Percentiles rank a stretch among this genome's conserved stretches.
These are phyloP conservation scores for Bombus affinis DNA, from an alignment of 1,140 invertebrate genomes.

Conservation along the genomic window DNA sequence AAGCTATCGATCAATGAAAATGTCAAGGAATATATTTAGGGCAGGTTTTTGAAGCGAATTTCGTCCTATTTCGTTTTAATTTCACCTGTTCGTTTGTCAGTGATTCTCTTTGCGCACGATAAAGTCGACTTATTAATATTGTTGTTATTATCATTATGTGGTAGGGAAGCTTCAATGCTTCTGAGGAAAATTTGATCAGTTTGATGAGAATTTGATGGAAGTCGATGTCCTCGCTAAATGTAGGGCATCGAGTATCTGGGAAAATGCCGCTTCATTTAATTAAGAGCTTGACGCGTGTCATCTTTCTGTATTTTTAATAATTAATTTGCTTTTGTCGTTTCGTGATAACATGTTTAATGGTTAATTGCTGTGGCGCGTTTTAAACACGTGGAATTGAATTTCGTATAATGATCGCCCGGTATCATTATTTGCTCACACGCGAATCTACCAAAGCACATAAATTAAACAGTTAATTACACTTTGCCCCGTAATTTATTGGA, in stretches of 20 bases:
- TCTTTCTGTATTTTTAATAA: background rate
- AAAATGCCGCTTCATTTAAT: background rate
- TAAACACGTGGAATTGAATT: background rate
- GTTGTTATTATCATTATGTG: background rate
- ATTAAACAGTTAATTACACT: background rate
- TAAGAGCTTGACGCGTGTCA: background rate
- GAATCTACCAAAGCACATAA: no score
- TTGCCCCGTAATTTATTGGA: background rate
- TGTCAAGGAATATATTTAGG: no score
- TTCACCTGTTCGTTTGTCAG: background rate
- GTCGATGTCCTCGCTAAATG: background rate
- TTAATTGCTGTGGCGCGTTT: background rate
- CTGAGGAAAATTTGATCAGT: background rate
- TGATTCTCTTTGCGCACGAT: background rate
- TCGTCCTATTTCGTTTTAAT: background rate
- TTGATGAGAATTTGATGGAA: background rate
- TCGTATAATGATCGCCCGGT: background rate
- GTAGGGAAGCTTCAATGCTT: background rate
- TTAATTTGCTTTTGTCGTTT: background rate
- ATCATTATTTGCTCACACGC: no score
- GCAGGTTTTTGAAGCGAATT: background rate
- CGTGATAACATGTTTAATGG: background rate
- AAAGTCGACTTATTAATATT: background rate
- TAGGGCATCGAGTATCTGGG: constrained; percentile 3
- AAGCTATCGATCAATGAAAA: no score